These are phyloP conservation scores for Acanthopagrus latus DNA, from an alignment of 2,797 vertebrate species.

Conservation along the genomic window DNA sequence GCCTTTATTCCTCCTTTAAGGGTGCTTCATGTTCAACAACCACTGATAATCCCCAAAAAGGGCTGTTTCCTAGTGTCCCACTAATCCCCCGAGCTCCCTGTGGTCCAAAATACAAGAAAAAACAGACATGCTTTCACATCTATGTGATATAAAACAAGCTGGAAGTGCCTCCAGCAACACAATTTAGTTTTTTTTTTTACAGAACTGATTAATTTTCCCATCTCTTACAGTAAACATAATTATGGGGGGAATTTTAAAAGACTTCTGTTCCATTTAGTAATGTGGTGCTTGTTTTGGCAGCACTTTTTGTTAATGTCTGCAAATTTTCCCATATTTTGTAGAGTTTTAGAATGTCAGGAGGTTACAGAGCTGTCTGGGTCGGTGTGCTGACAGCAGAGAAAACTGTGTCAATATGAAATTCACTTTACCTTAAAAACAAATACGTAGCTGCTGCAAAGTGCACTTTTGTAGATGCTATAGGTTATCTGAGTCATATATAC, in stretches of 20 bases:
- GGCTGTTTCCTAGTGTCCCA: background rate
- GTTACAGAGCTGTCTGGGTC: conserved; percentile 1
- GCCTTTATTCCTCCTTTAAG: conserved; percentile 25
- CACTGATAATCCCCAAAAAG: conserved; percentile 31
- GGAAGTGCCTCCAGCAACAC: conserved; percentile 26
- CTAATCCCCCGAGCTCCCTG: conserved; percentile 13
- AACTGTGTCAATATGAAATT: conserved; percentile 2
- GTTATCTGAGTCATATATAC: background rate
- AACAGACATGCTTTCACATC: conserved; percentile 16
- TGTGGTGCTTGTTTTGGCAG: conserved; percentile 17
- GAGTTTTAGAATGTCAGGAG: conserved; percentile 9
- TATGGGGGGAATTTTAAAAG: background rate
- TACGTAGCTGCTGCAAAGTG: background rate
- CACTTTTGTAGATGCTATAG: background rate
- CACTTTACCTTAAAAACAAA: background rate
- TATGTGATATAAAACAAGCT: conserved; percentile 11
- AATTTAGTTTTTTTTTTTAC: conserved; percentile 32
- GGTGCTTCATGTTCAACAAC: conserved; percentile 18
- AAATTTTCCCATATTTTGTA: conserved; percentile 19
- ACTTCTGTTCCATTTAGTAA: conserved; percentile 24
- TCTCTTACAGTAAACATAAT: conserved; percentile 6
- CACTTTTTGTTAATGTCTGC: conserved; percentile 11
- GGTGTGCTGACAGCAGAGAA: conserved; percentile 1
- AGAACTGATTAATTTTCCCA: conserved; percentile 24
- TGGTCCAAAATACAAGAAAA: conserved; percentile 10